Evolutionary conservation across 2,888 invertebrate species (phyloP).

Genomic region (Embidobia sp.): DNA sequence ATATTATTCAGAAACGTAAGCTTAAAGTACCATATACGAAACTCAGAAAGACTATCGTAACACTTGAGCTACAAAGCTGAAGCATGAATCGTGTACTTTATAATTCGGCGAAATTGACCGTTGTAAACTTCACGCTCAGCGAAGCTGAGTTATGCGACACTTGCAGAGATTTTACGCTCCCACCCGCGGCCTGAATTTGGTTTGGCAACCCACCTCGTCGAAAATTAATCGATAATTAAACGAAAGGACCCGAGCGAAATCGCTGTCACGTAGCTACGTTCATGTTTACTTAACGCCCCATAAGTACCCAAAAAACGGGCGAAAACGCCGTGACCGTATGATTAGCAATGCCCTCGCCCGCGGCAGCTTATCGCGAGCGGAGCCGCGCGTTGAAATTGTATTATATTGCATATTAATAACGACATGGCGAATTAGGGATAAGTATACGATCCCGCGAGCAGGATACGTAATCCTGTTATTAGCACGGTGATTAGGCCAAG

Average conservation of each 20-base stretch:
- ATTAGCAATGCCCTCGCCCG: slow-evolving; percentile 41
- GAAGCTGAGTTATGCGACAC: no score
- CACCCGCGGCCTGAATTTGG: no score
- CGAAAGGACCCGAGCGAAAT: not conserved
- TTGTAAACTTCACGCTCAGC: no score
- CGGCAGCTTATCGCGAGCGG: slow-evolving; percentile 61
- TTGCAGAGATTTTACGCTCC: no score
- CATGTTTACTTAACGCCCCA: slow-evolving; percentile 43
- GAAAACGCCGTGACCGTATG: slow-evolving; percentile 17
- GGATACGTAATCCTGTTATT: slow-evolving; percentile 80
- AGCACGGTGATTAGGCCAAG: slow-evolving; percentile 80
- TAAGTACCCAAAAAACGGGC: slow-evolving; percentile 22
- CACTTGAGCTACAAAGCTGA: no score
- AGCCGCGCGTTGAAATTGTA: slow-evolving; percentile 66
- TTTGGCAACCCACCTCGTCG: no score
- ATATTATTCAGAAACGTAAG: no score
- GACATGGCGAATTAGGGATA: slow-evolving; percentile 79
- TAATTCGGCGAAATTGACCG: no score
- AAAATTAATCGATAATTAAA: not conserved
- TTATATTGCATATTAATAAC: slow-evolving; percentile 76
- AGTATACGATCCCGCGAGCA: slow-evolving; percentile 78
- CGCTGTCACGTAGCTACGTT: slow-evolving; percentile 4
- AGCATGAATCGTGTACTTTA: no score
- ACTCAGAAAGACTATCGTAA: no score
- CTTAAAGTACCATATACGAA: no score